Percentiles rank a stretch among this genome's conserved stretches.
Conservation (phyloP, 2,888 invertebrate species). For the Rhagophthalmus giganteus region DNA sequence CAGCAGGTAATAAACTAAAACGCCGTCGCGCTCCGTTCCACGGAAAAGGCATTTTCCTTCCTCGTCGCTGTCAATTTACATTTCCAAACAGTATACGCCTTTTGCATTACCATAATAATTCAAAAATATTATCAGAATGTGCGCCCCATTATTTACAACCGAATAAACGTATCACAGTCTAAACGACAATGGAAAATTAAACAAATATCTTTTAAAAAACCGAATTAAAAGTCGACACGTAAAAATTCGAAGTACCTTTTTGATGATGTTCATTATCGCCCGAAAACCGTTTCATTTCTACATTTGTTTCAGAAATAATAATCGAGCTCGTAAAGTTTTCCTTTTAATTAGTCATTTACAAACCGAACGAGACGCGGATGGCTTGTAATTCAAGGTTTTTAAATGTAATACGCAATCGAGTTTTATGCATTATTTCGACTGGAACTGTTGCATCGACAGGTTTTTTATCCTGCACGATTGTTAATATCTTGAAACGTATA, state of each 20-base stretch:
- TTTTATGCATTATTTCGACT: not conserved
- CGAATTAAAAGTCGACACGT: conserved; percentile 41
- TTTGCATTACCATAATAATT: conserved; percentile 57
- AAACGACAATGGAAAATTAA: conserved; percentile 33
- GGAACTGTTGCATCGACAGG: too few species aligned
- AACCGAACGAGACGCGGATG: too few species aligned
- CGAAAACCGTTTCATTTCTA: conserved; percentile 37
- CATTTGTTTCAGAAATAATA: conserved; percentile 40
- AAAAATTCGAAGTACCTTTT: conserved; percentile 40
- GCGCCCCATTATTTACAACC: conserved; percentile 30
- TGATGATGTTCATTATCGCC: conserved; percentile 45
- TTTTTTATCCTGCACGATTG: too few species aligned
- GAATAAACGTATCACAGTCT: conserved; percentile 43
- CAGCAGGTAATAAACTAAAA: conserved; percentile 54
- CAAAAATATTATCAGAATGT: conserved; percentile 52
- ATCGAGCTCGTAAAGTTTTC: conserved; percentile 34
- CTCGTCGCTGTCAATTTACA: conserved; percentile 56
- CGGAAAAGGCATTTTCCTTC: conserved; percentile 39
- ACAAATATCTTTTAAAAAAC: conserved; percentile 34
- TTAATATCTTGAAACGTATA: too few species aligned
- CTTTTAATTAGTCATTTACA: conserved; percentile 31
- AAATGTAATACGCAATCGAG: not conserved
- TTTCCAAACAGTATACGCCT: conserved; percentile 57
- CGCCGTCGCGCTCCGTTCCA: conserved; percentile 45
- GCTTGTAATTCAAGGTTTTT: too few species aligned